Evolutionary conservation across 2,113 vertebrate species (phyloP).

Genomic region (Pyxicephalus adspersus): DNA sequence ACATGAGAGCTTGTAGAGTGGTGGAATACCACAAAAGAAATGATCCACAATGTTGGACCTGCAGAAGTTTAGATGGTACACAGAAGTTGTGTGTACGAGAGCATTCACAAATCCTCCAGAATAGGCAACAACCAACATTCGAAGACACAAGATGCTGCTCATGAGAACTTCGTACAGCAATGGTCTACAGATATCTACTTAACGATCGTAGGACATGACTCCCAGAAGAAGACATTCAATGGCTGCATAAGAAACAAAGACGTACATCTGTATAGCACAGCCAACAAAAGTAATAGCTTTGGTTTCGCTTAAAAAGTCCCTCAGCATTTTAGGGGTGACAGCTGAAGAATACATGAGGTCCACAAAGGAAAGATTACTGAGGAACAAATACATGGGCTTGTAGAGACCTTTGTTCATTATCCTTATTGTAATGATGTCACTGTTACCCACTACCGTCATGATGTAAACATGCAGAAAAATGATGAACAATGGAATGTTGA

Average conservation of each 20-base stretch:
- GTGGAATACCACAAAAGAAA: too few relatives aligned
- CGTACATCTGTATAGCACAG: constrained; percentile 2
- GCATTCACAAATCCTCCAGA: background rate
- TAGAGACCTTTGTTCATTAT: background rate
- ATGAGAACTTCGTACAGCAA: constrained; percentile 2
- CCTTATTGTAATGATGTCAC: background rate
- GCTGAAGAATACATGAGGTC: background rate
- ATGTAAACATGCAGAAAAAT: constrained; percentile 3
- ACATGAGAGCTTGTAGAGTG: too few relatives aligned
- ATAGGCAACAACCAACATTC: background rate
- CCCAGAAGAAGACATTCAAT: background rate
- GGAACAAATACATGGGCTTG: background rate
- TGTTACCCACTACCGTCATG: background rate
- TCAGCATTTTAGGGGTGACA: constrained; percentile 9
- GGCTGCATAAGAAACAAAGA: background rate
- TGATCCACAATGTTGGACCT: too few relatives aligned
- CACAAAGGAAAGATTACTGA: constrained; percentile 7
- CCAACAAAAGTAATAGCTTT: background rate
- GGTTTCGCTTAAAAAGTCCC: background rate
- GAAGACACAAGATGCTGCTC: background rate
- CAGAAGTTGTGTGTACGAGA: background rate
- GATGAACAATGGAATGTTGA: background rate
- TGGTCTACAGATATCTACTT: background rate
- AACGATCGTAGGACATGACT: too few relatives aligned
- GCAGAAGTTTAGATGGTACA: background rate